phyloP scores from a whole-genome alignment of 2,113 vertebrate species.

The Myodes glareolus region DNA sequence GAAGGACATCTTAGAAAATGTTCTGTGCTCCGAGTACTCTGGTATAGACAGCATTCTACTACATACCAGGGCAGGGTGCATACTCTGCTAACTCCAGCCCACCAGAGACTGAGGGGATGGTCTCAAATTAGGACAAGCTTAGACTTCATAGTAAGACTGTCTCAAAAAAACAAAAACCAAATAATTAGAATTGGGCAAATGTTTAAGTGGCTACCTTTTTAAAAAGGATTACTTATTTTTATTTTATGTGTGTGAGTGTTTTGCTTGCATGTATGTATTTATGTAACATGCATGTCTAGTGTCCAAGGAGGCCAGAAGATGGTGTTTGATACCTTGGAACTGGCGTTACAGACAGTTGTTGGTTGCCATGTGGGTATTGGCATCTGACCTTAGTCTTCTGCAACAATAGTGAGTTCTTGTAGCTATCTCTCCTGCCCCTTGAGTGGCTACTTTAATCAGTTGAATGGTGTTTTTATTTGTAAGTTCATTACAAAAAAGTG shows the following conservation, averaged over 20 bases:
- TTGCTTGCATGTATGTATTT: not conserved
- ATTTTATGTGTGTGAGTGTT: not conserved
- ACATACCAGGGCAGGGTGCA: not conserved
- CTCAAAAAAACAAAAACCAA: not conserved
- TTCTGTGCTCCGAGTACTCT: not conserved
- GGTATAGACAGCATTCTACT: not conserved
- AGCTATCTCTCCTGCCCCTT: not conserved
- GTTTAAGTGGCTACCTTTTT: no score
- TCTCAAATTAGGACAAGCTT: not conserved
- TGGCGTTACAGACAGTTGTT: not conserved
- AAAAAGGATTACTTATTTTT: not conserved
- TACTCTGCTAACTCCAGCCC: not conserved
- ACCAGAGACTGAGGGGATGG: not conserved
- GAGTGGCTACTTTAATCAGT: not conserved
- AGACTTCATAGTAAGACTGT: not conserved
- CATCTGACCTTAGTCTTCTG: not conserved
- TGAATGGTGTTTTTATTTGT: not conserved
- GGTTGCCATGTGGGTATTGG: not conserved
- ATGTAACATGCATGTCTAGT: not conserved
- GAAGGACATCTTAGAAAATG: conserved; percentile 8
- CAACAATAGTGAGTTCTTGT: not conserved
- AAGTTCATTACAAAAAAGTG: not conserved
- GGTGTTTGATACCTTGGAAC: not conserved
- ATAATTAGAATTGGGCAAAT: not conserved
- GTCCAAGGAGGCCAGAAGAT: not conserved